Evolutionary conservation across 2,888 invertebrate genomes (phyloP), one percentile per base, ranked within the genome.

Genomic region (Pollenia labialis): DNA sequence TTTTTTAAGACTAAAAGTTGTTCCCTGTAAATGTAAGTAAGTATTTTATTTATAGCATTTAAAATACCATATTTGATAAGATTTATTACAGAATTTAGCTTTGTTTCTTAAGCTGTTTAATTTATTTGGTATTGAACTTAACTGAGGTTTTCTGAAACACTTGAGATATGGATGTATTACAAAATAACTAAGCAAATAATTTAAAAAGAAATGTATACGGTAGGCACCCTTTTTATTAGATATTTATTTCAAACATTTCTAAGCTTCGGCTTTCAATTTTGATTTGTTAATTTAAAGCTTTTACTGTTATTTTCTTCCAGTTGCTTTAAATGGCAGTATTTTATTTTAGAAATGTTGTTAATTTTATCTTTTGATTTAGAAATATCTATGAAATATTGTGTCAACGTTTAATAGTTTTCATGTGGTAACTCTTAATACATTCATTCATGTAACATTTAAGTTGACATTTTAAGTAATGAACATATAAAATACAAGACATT

Each of bases 381-480:
- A 12, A 10, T 23, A 18, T 11, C 60, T 79, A 44, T 52, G 11
- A 60, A 32, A 1, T 69, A 79, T 58, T 58, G 64, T 72, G 42
- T 58, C 48, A 62, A 50, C 42, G 0, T 44, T 50, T 18, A 56
- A 66, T 18, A 66, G 54, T 56, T 74, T 66, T 1, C 50, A 42
- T 46, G 44, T 44, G 32, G 56, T 75, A 52, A 68, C 14, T 60
- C 18, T 32, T 4, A 64, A 32, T 4, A 50, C 44, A 60, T 7
- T 44, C 23, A 50, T 52, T 50, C 3, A n/a, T 16, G n/a, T 40
- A 66, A 42, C 42, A 68, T 60, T 58, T 44, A 42, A n/a, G 23
- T 32, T 81, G 66, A 75, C 66, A 74, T 64, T n/a, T 72, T 62
- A 18, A 72, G 16, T 46, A 64, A 72, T 66, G 46, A 18, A 48